Base-by-base conservation (phyloP, 2,888 invertebrate species). In the Disparrhopalites patrizii region DNA sequence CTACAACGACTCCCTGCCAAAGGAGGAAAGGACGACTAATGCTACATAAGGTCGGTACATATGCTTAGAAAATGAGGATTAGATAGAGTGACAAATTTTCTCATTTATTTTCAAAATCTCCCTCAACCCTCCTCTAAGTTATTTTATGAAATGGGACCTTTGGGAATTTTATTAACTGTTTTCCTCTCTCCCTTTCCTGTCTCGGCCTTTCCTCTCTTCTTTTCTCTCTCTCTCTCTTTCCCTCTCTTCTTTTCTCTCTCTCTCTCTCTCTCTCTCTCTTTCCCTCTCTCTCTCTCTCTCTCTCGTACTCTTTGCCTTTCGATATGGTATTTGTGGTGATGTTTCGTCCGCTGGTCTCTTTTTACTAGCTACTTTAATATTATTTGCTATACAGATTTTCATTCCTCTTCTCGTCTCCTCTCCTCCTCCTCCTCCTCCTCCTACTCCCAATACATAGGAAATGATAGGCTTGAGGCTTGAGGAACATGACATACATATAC, bases 41-140 rank as follows among this genome's bases (percentile, higher is more conserved):
- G 8, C 20, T 27, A 8, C 30, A 8, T 18, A 8, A 8, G 31
- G 31, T 30, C 13, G 28, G 31, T 36, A 58, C 38, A 58, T 58
- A 25, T 52, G 50, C 50, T 61, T 20, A 38, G 55, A 63, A 58
- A 58, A 58, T 63, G 63, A 63, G 63, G 55, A 63, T 63, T 63
- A 63, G 63, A 63, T 63, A 63, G 63, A 62, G 62, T 62, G 62
- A 62, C 62, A 62, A 62, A 62, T 62, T 61, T 62, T 62, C 62
- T 36, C 52, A 62, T 62, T 62, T 51, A 62, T 51, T 62, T 62
- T 62, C 52, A 62, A 55, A 63, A 63, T 58, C 58, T 58, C 58
- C 58, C 58, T 58, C 58, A 58, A 58, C 58, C 58, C 58, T 58
- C 58, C 58, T 58, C 40, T 58, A 58, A 58, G 58, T 58, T 58